These are phyloP conservation scores for Peromyscus nudipes DNA, from an alignment of 2,797 vertebrate genomes.

Conservation along the genomic window DNA sequence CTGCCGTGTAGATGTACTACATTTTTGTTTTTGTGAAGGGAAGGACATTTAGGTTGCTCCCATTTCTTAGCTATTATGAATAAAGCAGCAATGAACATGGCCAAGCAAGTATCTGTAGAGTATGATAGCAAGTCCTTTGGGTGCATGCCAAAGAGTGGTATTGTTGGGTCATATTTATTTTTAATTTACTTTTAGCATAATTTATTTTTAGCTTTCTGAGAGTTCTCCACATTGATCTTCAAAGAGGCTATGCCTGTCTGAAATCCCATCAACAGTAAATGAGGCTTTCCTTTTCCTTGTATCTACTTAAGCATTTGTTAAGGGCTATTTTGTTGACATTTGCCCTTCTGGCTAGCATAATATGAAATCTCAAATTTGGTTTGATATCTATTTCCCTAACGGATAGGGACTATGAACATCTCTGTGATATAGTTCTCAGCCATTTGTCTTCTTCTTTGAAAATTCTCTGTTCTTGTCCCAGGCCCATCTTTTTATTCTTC, in stretches of 20 bases:
- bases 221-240: background rate
- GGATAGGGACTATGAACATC: background rate
- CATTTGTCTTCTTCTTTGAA: background rate
- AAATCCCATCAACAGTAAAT: background rate
- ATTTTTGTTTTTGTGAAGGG: background rate
- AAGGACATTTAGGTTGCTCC: background rate
- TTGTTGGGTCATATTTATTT: background rate
- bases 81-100: background rate
- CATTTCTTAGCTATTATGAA: background rate
- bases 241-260: background rate
- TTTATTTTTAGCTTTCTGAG: background rate
- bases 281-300: background rate
- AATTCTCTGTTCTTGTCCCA: background rate
- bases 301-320: background rate
- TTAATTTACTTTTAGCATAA: background rate
- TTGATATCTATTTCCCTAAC: background rate
- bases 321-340: background rate
- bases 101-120: background rate
- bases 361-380: background rate
- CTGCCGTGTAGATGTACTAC: background rate
- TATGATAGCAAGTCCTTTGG: background rate
- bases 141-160: background rate
- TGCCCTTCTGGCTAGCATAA: background rate
- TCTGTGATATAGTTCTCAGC: background rate
- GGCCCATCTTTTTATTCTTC: background rate